Percentiles rank a stretch among this genome's conserved stretches.
phyloP scores from a whole-genome alignment of 2,797 vertebrate genomes.

The Chaetodon trifasciatus region DNA sequence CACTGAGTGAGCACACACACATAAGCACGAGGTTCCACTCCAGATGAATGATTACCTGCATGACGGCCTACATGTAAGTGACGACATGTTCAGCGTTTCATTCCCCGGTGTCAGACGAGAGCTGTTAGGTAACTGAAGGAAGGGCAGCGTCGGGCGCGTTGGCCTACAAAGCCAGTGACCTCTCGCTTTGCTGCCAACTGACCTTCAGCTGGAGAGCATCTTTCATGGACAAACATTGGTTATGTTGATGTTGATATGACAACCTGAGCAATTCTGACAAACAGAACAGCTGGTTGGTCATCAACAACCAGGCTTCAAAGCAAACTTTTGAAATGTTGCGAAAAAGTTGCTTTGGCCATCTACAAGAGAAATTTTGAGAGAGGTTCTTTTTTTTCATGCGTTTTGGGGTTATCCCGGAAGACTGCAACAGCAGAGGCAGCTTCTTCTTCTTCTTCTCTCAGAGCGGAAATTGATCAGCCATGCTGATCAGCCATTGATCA shows the following conservation, averaged over 20 bases:
- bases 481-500: too few species aligned
- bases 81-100: constrained; percentile 36
- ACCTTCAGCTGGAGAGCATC: constrained; percentile 16
- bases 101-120: constrained; percentile 28
- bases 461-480: too few species aligned
- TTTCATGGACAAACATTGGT: constrained; percentile 6
- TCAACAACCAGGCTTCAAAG: too few species aligned
- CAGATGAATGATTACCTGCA: constrained; percentile 39
- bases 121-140: constrained; percentile 43
- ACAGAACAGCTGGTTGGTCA: too few species aligned
- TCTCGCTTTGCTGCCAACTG: constrained; percentile 19
- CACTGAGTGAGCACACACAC: constrained; percentile 20
- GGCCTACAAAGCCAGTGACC: constrained; percentile 16
- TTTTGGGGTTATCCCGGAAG: too few species aligned
- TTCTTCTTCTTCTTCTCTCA: too few species aligned
- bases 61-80: constrained; percentile 10
- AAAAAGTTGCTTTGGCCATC: too few species aligned
- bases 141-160: neutral
- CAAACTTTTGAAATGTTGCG: too few species aligned
- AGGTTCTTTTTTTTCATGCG: too few species aligned
- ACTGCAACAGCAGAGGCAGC: too few species aligned
- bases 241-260: constrained; percentile 5
- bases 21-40: constrained; percentile 13
- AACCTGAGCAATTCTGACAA: constrained; percentile 3
- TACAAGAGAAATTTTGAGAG: too few species aligned